Base-by-base conservation (phyloP, 2,113 vertebrate species). In the Sakesphorus luctuosus region DNA sequence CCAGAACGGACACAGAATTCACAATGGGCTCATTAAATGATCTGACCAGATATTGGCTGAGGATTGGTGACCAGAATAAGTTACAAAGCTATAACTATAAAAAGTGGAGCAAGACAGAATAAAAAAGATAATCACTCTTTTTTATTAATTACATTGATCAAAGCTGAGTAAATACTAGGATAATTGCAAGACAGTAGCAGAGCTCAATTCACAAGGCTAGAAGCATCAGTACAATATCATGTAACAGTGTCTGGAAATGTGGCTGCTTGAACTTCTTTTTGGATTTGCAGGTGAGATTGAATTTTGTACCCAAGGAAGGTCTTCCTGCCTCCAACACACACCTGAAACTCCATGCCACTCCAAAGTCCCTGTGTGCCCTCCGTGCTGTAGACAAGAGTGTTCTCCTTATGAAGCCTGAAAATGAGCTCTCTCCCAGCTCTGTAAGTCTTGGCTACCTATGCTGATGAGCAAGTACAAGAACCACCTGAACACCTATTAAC, bases 311-410 rank as follows among this genome's bases (percentile, higher is more conserved):
- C 7, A 24, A 89, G 10, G 94, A 97, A 47, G 96, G 97, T 11
- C 97, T 99, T 79, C 99, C 99, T 6, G 97, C 97, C 78, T 98
- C 98, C 7, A 9, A 78, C 1, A 78, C 89, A 63, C 90, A 29
- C 10, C 88, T 99, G 65, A 92, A 53, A 8, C 50, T 99, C 35
- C 93, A 7, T 0, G 95, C 99, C 6, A 91, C 97, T 19, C 96
- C 98, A 9, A 80, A 96, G n/a, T 99, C 99, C 24, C 95, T 99
- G 59, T 99, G 99, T 43, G 99, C 98, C 4, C 67, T 99, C 56
- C 98, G 98, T 4, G 98, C 97, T 6, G 97, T 99, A 23, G 99
- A 99, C 94, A 97, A 98, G 84, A 99, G 99, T 1, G 97, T 99
- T 49, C 97, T 98, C 53, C 97, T 99, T 50, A 56, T 98, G 96